A percentile compares a stretch with the other conserved stretches of the same genome.
phyloP scores from a whole-genome alignment of 2,888 invertebrate genomes.

The Azorinus chamasolen region DNA sequence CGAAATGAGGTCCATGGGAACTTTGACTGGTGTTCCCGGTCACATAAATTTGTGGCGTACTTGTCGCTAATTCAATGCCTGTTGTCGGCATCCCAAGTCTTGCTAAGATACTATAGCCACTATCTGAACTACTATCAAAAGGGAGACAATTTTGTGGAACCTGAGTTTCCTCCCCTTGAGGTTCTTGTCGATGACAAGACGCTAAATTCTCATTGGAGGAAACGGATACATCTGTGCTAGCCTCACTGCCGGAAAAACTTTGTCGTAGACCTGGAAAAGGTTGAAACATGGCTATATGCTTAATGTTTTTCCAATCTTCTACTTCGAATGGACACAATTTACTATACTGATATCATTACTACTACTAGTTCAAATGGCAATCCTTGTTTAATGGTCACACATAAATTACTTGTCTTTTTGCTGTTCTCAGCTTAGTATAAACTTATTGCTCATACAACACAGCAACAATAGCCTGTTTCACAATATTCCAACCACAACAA shows the following conservation, averaged over 20 bases:
- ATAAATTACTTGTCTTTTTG: too few relatives aligned
- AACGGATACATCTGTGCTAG: constrained; percentile 91
- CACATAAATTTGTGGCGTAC: constrained; percentile 61
- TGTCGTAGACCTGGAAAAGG: constrained; percentile 89
- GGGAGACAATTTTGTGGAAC: constrained; percentile 57
- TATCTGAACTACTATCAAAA: constrained; percentile 70
- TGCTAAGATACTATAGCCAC: constrained; percentile 86
- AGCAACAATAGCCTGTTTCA: too few relatives aligned
- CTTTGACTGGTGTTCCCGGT: constrained; percentile 40
- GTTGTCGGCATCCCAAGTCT: constrained; percentile 80
- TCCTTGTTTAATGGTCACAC: too few relatives aligned
- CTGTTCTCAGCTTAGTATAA: too few relatives aligned
- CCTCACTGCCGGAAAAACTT: constrained; percentile 95
- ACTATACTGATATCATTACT: too few relatives aligned
- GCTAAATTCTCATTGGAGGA: constrained; percentile 95
- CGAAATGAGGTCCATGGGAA: constrained; percentile 63
- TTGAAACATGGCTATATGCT: constrained; percentile 1
- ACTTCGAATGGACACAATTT: too few relatives aligned
- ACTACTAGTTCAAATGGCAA: too few relatives aligned
- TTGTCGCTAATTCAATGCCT: constrained; percentile 52
- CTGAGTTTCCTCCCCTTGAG: constrained; percentile 93
- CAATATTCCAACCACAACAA: too few relatives aligned
- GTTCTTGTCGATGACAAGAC: constrained; percentile 91
- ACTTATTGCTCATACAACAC: too few relatives aligned
- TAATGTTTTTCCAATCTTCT: too few relatives aligned